Evolutionary conservation across 2,888 invertebrate species (phyloP), one percentile per base, ranked within the genome.

Genomic region (Didymodactylos carnosus): DNA sequence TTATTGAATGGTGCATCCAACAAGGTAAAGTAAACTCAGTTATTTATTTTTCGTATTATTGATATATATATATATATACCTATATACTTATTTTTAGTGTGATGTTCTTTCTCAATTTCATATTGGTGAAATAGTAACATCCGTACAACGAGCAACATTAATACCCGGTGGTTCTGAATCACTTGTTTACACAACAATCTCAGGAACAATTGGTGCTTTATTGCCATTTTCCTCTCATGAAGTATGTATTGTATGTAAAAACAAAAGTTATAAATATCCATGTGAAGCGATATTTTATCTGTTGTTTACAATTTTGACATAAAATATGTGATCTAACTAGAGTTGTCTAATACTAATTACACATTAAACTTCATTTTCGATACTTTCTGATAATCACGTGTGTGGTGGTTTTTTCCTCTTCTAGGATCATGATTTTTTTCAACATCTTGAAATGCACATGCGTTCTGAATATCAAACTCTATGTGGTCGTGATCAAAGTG

Each of bases 401-500:
- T 29, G 35, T 27, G 1, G 19, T 35, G 16, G 27, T 19, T 35
- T 70, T 39, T 51, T 51, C 70, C 41, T 76, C 39, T 78, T 79
- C 8, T 78, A 97, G 86, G 97, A 98, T 83, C 94, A 94, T 79
- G 98, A 98, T 82, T 97, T 98, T 83, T 98, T 98, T 86, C 95
- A 97, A 82, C 94, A 97, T 85, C 86, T 98, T 77, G 98, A 98
- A 84, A 98, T 99, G 97, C 95, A 99, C 83, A 93, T 99, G 93
- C 86, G 98, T 72, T 91, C 93, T 77, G 97, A 98, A 83, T 91
- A 94, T 84, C 88, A 94, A 0, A 95, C 98, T 0, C 84, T 99
- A 0, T 94, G 95, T 84, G 98, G 98, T 0, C 86, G 98, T 27
- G 98, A 99, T 84, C 98, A 99, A 83, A 86, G 98, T 39, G 92